These are phyloP conservation scores for Dissostichus mawsoni DNA, from an alignment of 2,113 vertebrate species.

Conservation along the genomic window DNA sequence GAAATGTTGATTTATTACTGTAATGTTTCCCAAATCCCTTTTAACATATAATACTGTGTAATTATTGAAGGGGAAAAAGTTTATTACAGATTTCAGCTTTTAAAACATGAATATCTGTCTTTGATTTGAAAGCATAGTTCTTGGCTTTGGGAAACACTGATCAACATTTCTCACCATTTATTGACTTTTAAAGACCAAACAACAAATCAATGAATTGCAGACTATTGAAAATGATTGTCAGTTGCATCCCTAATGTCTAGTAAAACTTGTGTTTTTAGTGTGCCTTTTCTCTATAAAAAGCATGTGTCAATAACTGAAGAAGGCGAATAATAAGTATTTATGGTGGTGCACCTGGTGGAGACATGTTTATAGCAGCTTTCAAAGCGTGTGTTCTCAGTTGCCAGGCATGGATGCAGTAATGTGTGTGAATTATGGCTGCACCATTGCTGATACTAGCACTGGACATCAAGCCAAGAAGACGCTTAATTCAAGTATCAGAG, in stretches of 20 bases:
- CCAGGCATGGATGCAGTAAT: slow-evolving; percentile 1
- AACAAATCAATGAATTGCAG: too few species aligned
- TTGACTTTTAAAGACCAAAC: too few species aligned
- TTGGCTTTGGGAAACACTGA: too few species aligned
- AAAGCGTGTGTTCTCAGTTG: not conserved
- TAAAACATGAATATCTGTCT: too few species aligned
- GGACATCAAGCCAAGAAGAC: slow-evolving; percentile 25
- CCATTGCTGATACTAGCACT: slow-evolving; percentile 34
- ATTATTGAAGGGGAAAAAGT: too few species aligned
- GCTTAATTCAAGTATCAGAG: slow-evolving; percentile 26
- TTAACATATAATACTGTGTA: not conserved
- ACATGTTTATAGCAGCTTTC: slow-evolving; percentile 3
- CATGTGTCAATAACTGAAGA: not conserved
- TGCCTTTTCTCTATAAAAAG: not conserved
- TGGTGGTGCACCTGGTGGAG: not conserved
- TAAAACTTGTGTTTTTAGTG: not conserved
- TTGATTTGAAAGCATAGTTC: too few species aligned
- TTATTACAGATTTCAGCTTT: too few species aligned
- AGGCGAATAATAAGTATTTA: not conserved
- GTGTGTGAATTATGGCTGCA: slow-evolving; percentile 58
- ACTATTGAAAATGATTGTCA: too few species aligned
- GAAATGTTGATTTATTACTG: not conserved
- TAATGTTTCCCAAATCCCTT: not conserved
- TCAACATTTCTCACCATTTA: too few species aligned
- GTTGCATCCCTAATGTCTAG: not conserved